Conservation (phyloP, 2,797 vertebrate species). For the Limosa lapponica region DNA sequence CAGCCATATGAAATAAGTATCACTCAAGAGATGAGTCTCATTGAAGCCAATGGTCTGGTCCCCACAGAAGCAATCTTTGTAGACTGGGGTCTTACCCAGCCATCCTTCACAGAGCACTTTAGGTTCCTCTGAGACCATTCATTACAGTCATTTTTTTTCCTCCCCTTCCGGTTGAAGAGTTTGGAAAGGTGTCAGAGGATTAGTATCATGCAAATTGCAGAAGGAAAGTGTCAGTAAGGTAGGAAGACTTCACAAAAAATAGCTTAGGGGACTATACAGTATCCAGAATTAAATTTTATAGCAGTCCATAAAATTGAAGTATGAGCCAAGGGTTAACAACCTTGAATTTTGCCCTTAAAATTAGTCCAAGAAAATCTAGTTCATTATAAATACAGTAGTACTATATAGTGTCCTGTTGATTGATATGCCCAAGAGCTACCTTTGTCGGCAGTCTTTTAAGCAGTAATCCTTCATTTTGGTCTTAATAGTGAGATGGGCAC, state of each 20-base stretch:
- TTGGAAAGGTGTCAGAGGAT: conserved; percentile 56
- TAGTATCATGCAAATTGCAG: conserved; percentile 42
- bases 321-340: conserved; percentile 74
- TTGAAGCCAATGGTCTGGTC: conserved; percentile 37
- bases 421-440: conserved; percentile 81
- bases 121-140: conserved; percentile 47
- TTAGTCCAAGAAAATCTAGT: conserved; percentile 74
- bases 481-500: conserved; percentile 75
- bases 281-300: conserved; percentile 70
- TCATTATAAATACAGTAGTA: conserved; percentile 79
- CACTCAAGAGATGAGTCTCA: neutral
- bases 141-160: conserved; percentile 18
- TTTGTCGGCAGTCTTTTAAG: conserved; percentile 84
- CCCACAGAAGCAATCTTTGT: conserved; percentile 27
- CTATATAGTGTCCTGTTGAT: conserved; percentile 76
- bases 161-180: conserved; percentile 26
- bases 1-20: neutral
- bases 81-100: conserved; percentile 1
- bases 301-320: conserved; percentile 74
- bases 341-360: conserved; percentile 77
- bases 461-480: conserved; percentile 84
- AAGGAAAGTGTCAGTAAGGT: neutral
- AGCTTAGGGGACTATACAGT: conserved; percentile 52
- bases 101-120: conserved; percentile 37
- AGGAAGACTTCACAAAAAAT: conserved; percentile 52